Conservation (phyloP, 2,113 vertebrate genomes). For the Burhinus bistriatus region DNA sequence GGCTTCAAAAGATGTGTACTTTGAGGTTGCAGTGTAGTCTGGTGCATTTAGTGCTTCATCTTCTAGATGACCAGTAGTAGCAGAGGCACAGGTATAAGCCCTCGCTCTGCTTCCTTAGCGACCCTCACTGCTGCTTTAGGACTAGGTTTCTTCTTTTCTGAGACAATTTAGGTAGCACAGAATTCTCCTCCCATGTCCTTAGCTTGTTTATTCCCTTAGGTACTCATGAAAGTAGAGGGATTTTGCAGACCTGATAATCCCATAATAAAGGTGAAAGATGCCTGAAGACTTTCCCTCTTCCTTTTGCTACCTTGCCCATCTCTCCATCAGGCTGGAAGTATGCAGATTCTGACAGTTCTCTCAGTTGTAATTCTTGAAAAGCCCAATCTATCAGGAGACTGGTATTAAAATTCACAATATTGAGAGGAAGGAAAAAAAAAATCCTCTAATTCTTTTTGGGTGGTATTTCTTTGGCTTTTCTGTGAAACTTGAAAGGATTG, state of each 20-base stretch:
- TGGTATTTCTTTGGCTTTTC: background rate
- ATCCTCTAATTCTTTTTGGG: background rate
- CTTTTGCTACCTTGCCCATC: background rate
- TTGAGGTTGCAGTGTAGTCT: background rate
- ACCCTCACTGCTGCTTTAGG: background rate
- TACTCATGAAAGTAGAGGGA: background rate
- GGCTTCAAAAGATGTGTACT: background rate
- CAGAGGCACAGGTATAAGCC: background rate
- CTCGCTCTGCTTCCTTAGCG: background rate
- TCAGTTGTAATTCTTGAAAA: background rate
- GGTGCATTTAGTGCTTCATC: background rate
- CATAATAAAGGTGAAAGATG: background rate
- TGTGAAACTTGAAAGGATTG: background rate
- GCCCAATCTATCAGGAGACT: background rate
- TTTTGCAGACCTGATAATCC: background rate
- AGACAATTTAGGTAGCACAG: background rate
- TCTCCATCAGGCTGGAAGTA: background rate
- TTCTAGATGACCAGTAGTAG: background rate
- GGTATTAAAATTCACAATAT: background rate
- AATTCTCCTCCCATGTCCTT: background rate
- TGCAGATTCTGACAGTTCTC: background rate
- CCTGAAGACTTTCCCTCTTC: background rate
- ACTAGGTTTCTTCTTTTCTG: background rate
- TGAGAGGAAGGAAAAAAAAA: background rate
- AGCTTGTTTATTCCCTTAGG: background rate